Conservation (phyloP, 2,797 vertebrate genomes). For the Ciconia nigra region DNA sequence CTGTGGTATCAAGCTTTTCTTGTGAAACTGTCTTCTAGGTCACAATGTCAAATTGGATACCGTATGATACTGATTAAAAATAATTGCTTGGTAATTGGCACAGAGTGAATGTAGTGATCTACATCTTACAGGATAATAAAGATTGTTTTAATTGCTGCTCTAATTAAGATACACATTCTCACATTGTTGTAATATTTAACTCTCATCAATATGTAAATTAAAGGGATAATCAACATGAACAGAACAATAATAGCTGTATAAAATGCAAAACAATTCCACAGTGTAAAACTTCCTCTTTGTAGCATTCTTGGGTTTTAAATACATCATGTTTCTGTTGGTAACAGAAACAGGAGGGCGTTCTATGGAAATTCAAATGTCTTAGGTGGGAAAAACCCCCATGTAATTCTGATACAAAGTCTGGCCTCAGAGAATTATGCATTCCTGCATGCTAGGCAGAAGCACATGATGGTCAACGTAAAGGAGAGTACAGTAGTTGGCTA, state of each 20-base stretch:
- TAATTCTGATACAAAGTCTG: background rate
- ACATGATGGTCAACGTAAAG: background rate
- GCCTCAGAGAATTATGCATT: background rate
- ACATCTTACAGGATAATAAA: conserved; percentile 24
- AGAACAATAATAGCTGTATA: background rate
- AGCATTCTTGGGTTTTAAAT: background rate
- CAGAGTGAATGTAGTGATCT: conserved; percentile 34
- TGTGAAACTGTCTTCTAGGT: conserved; percentile 27
- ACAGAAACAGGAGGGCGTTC: background rate
- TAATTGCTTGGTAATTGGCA: conserved; percentile 55
- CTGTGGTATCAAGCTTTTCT: background rate
- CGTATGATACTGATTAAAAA: background rate
- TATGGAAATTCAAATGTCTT: background rate
- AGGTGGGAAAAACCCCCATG: background rate
- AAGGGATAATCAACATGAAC: background rate
- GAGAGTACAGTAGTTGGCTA: conserved; percentile 6
- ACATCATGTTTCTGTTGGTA: background rate
- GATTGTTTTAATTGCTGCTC: conserved; percentile 44
- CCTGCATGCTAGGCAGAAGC: background rate
- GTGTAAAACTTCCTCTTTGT: background rate
- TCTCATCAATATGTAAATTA: background rate
- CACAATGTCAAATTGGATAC: conserved; percentile 13
- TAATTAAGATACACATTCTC: conserved; percentile 20
- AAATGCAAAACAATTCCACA: background rate
- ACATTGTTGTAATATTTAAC: background rate